Evolutionary conservation across 2,888 invertebrate species (phyloP), one percentile per base, ranked within the genome.

Genomic region (Abscondita cerata): DNA sequence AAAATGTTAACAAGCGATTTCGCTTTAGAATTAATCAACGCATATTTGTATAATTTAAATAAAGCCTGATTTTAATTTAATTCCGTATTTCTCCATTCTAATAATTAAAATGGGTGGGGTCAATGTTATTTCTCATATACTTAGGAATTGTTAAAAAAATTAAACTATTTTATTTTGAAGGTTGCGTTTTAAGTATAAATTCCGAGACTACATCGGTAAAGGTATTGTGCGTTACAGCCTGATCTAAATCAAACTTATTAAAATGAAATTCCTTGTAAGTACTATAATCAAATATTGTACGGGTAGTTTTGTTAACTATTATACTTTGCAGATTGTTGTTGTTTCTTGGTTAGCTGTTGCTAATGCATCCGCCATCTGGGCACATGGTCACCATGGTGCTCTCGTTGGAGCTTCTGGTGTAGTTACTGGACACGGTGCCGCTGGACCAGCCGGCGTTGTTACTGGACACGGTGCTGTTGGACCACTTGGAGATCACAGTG

Each of bases 191-290:
- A 64, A 62, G 55, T 71, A 71, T 70, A 71, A 68, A 71, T 64
- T 65, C 60, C 25, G 40, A 53, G 64, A 58, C 64, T 55, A 52
- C 2, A 46, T 52, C 19, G 56, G 15, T 53, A 54, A 52, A 4
- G 25, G 2, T 6, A 25, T 25, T 25, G 25, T 25, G 25, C 2
- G 2, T 25, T 6, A 4, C 6, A 25, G 6, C 4, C 25, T 25
- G 6, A 2, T 25, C 2, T 6, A 6, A 25, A 6, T 25, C 25
- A 25, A 69, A 58, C 25, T 25, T 46, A 48, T 4, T 4, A 25
- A 38, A 53, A 72, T 72, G 72, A 70, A 71, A 57, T 56, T 66
- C 41, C 65, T 72, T 62, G 72, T 72, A 70, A 70, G 71, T 55
- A 25, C n/a, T 19, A 13, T 12, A 34, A 25, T 55, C 46, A 13